Base-by-base conservation (phyloP, 2,797 vertebrate species). In the Kryptolebias ocellatus region DNA sequence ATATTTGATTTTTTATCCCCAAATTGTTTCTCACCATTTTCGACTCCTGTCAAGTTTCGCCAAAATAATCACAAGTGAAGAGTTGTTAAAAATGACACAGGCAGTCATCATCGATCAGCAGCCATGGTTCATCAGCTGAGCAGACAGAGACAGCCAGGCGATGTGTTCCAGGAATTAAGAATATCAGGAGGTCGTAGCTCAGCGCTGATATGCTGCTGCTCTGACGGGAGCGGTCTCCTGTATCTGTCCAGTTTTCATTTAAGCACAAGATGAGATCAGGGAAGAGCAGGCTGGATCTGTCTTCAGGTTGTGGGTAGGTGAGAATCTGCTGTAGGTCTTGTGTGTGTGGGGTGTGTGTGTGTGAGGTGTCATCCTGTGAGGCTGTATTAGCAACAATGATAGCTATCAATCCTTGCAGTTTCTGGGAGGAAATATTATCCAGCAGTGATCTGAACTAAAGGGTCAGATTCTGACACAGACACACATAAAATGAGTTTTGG, bases 11-110 rank as follows among this genome's bases (percentile, higher is more conserved):
- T 53, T 72, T 68, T 27, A 4, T 50, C 63, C 74, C 61, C 73
- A 68, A 47, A 68, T 72, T 74, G 74, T 70, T 81, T 60, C 54
- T 83, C 85, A 78, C 74, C 31, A 45, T 63, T 70, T 75, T 74
- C 37, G 46, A 65, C 61, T 81, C 64, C 77, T 90, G 86, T 89
- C 87, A 90, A 86, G 75, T 90, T 89, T 88, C 84, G 78, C 78
- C 69, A 65, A 86, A 82, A 86, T 84, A 78, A 86, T 81, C 85
- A 80, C 79, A 72, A 74, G 80, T 85, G 83, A 85, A 78, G 85
- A 78, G 76, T 87, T 80, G 84, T 86, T 83, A 63, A 73, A 75
- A 83, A 75, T 78, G 86, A 85, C 84, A 85, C 60, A 1, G 17
- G 60, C 67, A 68, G 75, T 74, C 47, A 77, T 73, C 81, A 88